Percentiles rank a stretch among this genome's conserved stretches.
phyloP scores from a whole-genome alignment of 2,888 invertebrate species.

The Callimorpha dominula region DNA sequence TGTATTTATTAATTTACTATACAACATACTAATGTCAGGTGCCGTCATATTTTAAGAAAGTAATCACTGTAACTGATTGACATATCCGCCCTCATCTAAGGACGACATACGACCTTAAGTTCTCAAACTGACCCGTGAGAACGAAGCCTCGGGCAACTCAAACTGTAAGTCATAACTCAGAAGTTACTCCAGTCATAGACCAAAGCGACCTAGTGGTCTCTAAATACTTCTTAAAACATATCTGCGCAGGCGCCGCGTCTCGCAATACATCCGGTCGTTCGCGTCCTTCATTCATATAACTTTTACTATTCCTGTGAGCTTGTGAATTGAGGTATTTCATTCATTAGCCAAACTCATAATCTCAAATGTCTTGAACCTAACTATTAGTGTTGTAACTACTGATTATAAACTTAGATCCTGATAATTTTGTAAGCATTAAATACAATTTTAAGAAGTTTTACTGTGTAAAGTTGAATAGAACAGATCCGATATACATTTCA shows the following conservation, averaged over 20 bases:
- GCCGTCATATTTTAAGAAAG: not conserved
- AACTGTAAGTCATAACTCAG: not conserved
- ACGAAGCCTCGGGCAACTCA: conserved; percentile 16
- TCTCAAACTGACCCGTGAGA: conserved; percentile 20
- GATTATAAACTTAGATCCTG: too few relatives aligned
- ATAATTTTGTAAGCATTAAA: too few relatives aligned
- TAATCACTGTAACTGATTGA: conserved; percentile 13
- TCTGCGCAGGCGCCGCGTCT: conserved; percentile 30
- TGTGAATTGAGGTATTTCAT: conserved; percentile 42
- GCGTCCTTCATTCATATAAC: conserved; percentile 63
- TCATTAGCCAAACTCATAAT: not conserved
- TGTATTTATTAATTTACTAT: not conserved
- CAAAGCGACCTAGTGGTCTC: conserved; percentile 13
- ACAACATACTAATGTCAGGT: not conserved
- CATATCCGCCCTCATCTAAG: conserved; percentile 14
- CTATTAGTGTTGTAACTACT: too few relatives aligned
- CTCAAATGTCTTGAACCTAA: conserved; percentile 2
- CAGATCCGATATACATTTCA: too few relatives aligned
- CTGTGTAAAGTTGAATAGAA: too few relatives aligned
- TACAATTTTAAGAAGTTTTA: too few relatives aligned
- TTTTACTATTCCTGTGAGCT: conserved; percentile 54
- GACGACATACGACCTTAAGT: conserved; percentile 16
- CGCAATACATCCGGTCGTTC: conserved; percentile 59
- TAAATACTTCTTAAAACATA: conserved; percentile 15
- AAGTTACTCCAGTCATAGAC: conserved; percentile 3